Evolutionary conservation across 2,888 invertebrate species (phyloP).

Genomic region (Calameuta pallipes): DNA sequence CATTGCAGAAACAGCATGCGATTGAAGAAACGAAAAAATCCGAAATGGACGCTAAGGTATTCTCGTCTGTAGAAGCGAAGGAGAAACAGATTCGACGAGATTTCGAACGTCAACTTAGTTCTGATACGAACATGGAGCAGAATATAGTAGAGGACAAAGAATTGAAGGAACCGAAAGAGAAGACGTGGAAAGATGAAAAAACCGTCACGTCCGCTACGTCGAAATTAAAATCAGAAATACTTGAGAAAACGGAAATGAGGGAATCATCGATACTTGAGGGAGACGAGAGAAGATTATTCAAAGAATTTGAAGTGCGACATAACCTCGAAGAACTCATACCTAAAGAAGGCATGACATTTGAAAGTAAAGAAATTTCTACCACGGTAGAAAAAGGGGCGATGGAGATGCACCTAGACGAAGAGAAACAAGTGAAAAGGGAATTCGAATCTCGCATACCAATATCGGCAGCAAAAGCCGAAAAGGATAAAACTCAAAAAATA

Average conservation of each 20-base stretch:
- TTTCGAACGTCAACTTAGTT: slow-evolving; percentile 1
- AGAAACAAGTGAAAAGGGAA: slow-evolving; percentile 38
- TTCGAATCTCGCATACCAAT: slow-evolving; percentile 55
- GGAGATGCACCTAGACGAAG: background rate
- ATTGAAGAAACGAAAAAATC: background rate
- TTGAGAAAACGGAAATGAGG: background rate
- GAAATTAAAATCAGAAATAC: background rate
- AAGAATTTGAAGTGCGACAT: background rate
- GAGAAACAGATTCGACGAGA: slow-evolving; percentile 2
- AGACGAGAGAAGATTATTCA: background rate
- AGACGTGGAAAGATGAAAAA: background rate
- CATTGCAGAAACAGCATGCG: background rate
- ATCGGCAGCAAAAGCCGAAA: slow-evolving; percentile 50
- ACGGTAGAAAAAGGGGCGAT: background rate
- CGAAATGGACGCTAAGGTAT: background rate
- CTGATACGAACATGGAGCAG: background rate
- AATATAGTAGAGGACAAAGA: background rate
- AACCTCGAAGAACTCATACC: background rate
- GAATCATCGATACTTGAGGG: background rate
- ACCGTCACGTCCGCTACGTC: background rate
- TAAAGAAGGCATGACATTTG: background rate
- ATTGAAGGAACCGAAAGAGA: background rate
- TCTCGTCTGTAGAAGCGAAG: background rate
- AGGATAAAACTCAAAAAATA: slow-evolving; percentile 38
- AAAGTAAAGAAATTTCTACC: background rate